phyloP scores from a whole-genome alignment of 2,888 invertebrate genomes.

The Plagodis pulveraria region DNA sequence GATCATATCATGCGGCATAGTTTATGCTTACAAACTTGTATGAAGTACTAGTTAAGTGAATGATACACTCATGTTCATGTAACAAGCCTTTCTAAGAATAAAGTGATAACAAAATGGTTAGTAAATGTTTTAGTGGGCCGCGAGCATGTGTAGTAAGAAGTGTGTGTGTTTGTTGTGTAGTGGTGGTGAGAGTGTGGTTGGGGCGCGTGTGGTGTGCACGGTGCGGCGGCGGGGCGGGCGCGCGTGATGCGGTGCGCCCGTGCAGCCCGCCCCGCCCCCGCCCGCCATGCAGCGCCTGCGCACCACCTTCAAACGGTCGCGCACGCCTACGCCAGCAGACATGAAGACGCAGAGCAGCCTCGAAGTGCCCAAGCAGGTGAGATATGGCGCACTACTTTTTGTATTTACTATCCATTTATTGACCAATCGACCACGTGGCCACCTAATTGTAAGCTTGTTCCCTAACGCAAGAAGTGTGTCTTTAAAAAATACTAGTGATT shows the following conservation, averaged over 20 bases:
- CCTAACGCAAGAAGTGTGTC: no score
- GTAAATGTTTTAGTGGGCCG: neutral
- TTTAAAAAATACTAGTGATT: no score
- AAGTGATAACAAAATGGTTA: no score
- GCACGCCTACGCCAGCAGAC: conserved; percentile 94
- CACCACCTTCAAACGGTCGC: conserved; percentile 94
- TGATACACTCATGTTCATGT: no score
- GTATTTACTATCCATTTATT: neutral
- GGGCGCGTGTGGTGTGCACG: conserved; percentile 49
- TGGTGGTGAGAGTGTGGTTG: conserved; percentile 29
- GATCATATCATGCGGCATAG: no score
- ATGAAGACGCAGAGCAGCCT: conserved; percentile 96
- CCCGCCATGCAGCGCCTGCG: conserved; percentile 91
- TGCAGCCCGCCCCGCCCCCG: conserved; percentile 79
- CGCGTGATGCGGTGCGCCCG: conserved; percentile 74
- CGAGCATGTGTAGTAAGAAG: neutral
- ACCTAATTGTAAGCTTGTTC: no score
- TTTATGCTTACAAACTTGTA: no score
- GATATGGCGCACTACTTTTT: neutral
- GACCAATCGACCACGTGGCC: no score
- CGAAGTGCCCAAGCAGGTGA: conserved; percentile 94
- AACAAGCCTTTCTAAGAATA: no score
- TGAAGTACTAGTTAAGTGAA: no score
- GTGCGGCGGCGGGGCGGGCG: conserved; percentile 70
- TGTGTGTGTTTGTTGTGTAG: conserved; percentile 12